Base-by-base conservation (phyloP, 2,113 vertebrate species). In the Uria lomvia region DNA sequence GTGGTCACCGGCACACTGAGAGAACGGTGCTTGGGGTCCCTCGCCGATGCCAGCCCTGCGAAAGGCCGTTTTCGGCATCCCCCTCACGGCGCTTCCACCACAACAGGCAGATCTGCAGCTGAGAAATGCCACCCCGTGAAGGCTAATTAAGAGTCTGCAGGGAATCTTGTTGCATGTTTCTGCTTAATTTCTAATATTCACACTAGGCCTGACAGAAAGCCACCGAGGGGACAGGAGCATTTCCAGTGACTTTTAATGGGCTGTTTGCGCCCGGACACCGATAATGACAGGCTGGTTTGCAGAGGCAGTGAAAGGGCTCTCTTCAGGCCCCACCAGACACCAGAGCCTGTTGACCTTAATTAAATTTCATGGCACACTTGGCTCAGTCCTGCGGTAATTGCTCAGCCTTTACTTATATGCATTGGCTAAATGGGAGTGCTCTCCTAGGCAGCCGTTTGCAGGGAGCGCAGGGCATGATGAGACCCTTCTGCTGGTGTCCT, bases 361-460 rank as follows among this genome's bases (percentile, higher is more conserved):
- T 94, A 85, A 76, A 95, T 90, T 95, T 93, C 88, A 92, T 93
- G 86, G 86, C 86, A 94, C 80, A 72, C 83, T 97, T 92, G 91
- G 60, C 80, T 92, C 1, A 0, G 58, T 88, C 73, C 91, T 82
- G 80, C 22, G 3, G 45, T 66, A 94, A 82, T 89, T 89, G 80
- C 83, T 94, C 73, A 85, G 65, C 74, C 58, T 86, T 92, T 77
- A 32, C 72, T 86, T 70, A 9, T 2, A 29, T 5, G 47, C 1
- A 0, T 18, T 71, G 82, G 55, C 91, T 93, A 45, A 77, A 55
- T 4, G 26, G 55, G 56, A 67, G 12, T 4, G 32, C 34, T 58
- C 17, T 94, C 55, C 40, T 20, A 18, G 53, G 72, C 80, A 68
- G 68, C 5, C 13, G 32, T 15, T 80, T 38, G 29, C 50, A 18